Evolutionary conservation across 2,113 vertebrate genomes (phyloP), one percentile per base, ranked within the genome.

Genomic region (Onychostoma macrolepis): DNA sequence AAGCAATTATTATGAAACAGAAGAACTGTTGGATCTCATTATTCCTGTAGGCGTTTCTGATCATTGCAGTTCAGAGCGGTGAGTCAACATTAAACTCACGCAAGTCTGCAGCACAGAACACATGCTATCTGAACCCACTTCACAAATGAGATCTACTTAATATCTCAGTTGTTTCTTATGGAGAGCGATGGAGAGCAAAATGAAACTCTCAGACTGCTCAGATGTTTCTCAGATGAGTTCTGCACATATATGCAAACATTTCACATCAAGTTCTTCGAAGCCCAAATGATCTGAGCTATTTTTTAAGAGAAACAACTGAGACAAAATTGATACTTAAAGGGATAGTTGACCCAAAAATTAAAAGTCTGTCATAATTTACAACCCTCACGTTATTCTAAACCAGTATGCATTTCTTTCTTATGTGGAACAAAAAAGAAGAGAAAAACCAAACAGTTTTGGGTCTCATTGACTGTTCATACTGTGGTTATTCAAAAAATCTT

Each of bases 21-120:
- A 50, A 83, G 28, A 50, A 83, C 63, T 71, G 65, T 83, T 83
- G 81, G 81, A 83, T 71, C 26, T 83, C 43, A 83, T 83, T 53
- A 83, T 67, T 45, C 26, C 81, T 48, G 26, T 12, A 71, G 81
- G 81, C 63, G 63, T 83, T 83, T 50, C 19, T 83, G 81, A 83
- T 83, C 63, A 21, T 11, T 48, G 43, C 28, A 53, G 45, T 43
- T 83, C 81, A 71, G 81, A 48, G 41, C 26, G 41, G 36, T 82
- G 80, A 82, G 81, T 71, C 81, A 83, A 83, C 81, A 83, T 83
- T 53, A 28, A 45, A 33, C 81, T 71, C 81, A 83, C 81, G 81
- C 81, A 71, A 71, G 81, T 53, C 41, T 50, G 43, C 81, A 83
- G 41, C 26, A 6, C 26, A 24, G 30, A 80, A 38, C 48, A 58